Evolutionary conservation across 2,113 vertebrate genomes (phyloP).

Genomic region (Heloderma charlesbogerti): DNA sequence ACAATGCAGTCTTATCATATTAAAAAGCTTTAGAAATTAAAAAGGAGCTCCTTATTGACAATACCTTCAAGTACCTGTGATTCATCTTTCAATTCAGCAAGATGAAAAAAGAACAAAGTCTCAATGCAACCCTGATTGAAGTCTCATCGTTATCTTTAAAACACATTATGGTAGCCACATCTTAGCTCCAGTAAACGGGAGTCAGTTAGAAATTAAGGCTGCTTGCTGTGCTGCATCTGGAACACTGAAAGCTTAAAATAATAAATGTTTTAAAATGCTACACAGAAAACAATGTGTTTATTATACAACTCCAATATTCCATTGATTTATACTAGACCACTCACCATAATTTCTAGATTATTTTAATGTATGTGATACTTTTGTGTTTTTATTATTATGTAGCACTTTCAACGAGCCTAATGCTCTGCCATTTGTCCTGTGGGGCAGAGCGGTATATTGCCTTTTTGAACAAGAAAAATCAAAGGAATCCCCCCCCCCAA

Average conservation of each 20-base stretch:
- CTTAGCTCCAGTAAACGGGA: not conserved
- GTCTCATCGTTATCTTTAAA: not conserved
- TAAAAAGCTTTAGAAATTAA: not conserved
- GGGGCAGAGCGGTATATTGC: not conserved
- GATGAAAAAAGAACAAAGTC: not conserved
- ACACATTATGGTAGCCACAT: rapidly evolving
- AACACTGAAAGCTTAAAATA: not conserved
- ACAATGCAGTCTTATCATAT: not conserved
- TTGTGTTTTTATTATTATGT: not conserved
- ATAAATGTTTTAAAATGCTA: not conserved
- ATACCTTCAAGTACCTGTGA: rapidly evolving
- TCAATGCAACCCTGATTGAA: not conserved
- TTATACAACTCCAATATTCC: not conserved
- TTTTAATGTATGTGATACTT: not conserved
- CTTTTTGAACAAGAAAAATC: not conserved
- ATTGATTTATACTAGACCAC: not conserved
- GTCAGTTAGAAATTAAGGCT: not conserved
- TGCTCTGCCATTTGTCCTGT: not conserved
- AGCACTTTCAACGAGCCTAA: not conserved
- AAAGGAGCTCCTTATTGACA: not conserved
- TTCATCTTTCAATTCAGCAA: not conserved
- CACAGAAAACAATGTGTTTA: not conserved
- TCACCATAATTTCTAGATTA: not conserved
- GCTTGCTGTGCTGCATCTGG: not conserved
- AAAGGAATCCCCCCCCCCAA: not conserved